These are phyloP conservation scores for Cariama cristata DNA, from an alignment of 2,113 vertebrate genomes.

Conservation along the genomic window DNA sequence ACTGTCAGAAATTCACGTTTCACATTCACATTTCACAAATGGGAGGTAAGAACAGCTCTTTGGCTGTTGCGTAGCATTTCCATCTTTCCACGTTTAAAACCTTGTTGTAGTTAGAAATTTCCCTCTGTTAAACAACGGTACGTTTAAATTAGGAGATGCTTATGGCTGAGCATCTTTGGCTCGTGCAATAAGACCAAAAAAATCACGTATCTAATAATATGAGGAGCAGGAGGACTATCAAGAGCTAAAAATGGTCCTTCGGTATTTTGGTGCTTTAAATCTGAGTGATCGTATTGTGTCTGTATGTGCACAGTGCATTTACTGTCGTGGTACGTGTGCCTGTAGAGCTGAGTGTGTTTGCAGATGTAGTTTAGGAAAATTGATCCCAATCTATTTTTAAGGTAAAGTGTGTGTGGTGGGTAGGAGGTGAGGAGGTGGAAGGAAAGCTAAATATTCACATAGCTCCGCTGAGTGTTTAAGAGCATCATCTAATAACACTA, in stretches of 20 bases:
- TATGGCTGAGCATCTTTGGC: not conserved
- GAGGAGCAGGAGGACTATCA: constrained; percentile 13
- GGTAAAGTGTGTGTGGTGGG: constrained; percentile 51
- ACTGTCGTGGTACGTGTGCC: not conserved
- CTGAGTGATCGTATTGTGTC: not conserved
- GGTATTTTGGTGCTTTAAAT: constrained; percentile 4
- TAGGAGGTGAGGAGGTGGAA: constrained; percentile 69
- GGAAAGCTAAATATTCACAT: constrained; percentile 66
- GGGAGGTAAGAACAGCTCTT: not conserved
- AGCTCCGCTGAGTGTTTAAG: constrained; percentile 15
- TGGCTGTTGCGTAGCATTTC: not conserved
- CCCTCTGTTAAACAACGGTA: not conserved
- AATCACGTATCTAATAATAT: not conserved
- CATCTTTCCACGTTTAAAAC: not conserved
- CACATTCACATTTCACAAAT: not conserved
- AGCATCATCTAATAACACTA: constrained; percentile 45
- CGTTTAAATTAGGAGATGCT: not conserved
- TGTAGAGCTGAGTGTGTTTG: not conserved
- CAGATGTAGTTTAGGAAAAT: constrained; percentile 48
- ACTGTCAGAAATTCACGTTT: not conserved
- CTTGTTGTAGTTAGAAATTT: not conserved
- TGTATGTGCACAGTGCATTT: not conserved
- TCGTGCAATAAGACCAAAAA: not conserved
- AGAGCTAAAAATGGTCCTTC: constrained; percentile 29
- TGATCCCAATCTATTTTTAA: constrained; percentile 59